Base-by-base conservation (phyloP, 2,113 vertebrate species). In the Periophthalmus modestus region DNA sequence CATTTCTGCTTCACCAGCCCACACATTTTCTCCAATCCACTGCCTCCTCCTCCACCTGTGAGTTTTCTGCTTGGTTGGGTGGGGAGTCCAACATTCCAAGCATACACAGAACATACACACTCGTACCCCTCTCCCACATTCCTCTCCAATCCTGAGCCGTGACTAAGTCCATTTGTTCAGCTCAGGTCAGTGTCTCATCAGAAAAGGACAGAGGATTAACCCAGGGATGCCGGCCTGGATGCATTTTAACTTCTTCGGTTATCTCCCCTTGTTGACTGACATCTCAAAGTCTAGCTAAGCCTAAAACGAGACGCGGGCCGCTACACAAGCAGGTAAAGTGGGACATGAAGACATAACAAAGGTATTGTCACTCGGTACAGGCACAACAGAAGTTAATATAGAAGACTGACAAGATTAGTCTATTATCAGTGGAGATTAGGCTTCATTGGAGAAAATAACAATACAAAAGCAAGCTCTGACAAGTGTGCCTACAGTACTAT, bases 121-220 rank as follows among this genome's bases (percentile, higher is more conserved):
- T 58, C n/a, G 50, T 77, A 70, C 75, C 82, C 80, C 81, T 82
- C 84, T 88, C 85, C 82, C 62, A 89, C 91, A 94, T 94, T 94
- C 93, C 91, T 87, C 82, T 89, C 85, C 78, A 82, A 87, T 88
- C 87, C 83, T 93, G 90, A 92, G 89, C 90, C 91, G 80, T 92
- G 88, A 94, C 93, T 94, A 92, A 92, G 81, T 88, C 87, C 83
- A 92, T 93, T 93, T 92, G 89, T 93, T 92, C 89, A 88, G 89
- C 87, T 83, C 85, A 87, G 86, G 86, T 92, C 88, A 87, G 84
- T 89, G 89, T 93, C 90, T 84, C 73, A 73, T 72, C 68, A 80
- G 34, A 59, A 67, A 34, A 63, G 33, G 52, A 28, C 47, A 54
- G 46, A 48, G 33, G 71, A 46, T 58, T 71, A 72, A 47, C 36